Conservation (phyloP, 2,797 vertebrate genomes). For the Clangula hyemalis region DNA sequence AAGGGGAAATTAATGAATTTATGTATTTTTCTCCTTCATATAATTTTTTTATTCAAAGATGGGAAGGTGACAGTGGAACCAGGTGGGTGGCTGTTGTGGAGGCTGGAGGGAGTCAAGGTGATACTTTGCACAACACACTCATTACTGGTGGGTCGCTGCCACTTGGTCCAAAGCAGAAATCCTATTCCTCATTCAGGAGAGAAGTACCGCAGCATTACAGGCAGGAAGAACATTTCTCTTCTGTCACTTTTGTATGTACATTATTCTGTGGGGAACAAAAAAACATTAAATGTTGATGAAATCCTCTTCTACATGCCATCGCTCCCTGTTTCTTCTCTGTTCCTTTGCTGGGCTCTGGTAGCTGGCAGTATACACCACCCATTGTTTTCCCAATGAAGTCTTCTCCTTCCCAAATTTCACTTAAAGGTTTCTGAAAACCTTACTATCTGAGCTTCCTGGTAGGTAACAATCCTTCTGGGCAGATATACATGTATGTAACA, state of each 20-base stretch:
- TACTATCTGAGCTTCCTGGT: not conserved
- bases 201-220: not conserved
- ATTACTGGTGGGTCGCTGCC: not conserved
- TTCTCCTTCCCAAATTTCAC: not conserved
- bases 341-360: not conserved
- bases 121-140: accelerated
- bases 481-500: not conserved
- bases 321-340: not conserved
- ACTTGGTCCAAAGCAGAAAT: not conserved
- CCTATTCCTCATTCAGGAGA: not conserved
- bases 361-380: not conserved
- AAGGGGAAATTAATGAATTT: not conserved
- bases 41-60: not conserved
- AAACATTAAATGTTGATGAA: not conserved
- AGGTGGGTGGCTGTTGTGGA: not conserved
- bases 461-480: not conserved
- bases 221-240: not conserved
- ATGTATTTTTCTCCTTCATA: not conserved
- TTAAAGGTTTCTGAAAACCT: not conserved
- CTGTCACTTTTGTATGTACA: not conserved
- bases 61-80: not conserved
- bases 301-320: not conserved
- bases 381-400: not conserved
- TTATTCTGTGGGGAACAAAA: not conserved
- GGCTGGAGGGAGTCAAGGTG: not conserved